These are phyloP conservation scores for Leptobrachium leishanense DNA, from an alignment of 2,113 vertebrate genomes.

Conservation along the genomic window DNA sequence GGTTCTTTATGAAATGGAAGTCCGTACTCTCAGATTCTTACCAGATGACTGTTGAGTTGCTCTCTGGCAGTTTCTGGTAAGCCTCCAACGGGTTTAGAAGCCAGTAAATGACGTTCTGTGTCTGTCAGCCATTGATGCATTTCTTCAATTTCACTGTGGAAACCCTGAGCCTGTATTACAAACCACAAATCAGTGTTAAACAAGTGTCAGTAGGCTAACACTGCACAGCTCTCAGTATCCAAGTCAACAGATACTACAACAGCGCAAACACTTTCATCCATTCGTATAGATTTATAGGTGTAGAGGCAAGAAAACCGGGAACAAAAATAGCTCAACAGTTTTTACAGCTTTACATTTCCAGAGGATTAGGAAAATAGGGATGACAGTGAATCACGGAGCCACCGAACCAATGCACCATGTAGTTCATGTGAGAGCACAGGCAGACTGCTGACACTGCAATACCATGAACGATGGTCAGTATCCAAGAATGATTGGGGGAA, in stretches of 20 bases:
- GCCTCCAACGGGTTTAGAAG: constrained; percentile 95
- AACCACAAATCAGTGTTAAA: constrained; percentile 29
- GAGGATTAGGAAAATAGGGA: too few species aligned
- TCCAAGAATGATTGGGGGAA: too few species aligned
- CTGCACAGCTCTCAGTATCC: neutral
- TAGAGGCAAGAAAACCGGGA: neutral
- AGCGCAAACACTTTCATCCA: neutral
- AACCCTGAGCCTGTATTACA: constrained; percentile 92
- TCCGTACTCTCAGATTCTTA: constrained; percentile 69
- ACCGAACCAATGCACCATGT: too few species aligned
- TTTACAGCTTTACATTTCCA: too few species aligned
- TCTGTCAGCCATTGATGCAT: constrained; percentile 97
- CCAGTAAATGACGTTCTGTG: constrained; percentile 93
- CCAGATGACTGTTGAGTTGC: constrained; percentile 95
- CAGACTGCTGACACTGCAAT: too few species aligned
- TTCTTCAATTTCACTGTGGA: constrained; percentile 97
- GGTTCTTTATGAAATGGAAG: constrained; percentile 50
- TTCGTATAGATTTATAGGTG: neutral
- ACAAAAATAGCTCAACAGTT: neutral
- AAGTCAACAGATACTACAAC: neutral
- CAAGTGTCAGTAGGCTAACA: constrained; percentile 29
- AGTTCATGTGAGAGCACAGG: too few species aligned
- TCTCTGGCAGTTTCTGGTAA: constrained; percentile 96
- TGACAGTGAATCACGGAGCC: too few species aligned
- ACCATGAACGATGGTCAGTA: too few species aligned